A percentile compares a stretch with the other conserved stretches of the same genome.
These are phyloP conservation scores for Stigmatopora nigra DNA, from an alignment of 2,113 vertebrate species.

Conservation along the genomic window DNA sequence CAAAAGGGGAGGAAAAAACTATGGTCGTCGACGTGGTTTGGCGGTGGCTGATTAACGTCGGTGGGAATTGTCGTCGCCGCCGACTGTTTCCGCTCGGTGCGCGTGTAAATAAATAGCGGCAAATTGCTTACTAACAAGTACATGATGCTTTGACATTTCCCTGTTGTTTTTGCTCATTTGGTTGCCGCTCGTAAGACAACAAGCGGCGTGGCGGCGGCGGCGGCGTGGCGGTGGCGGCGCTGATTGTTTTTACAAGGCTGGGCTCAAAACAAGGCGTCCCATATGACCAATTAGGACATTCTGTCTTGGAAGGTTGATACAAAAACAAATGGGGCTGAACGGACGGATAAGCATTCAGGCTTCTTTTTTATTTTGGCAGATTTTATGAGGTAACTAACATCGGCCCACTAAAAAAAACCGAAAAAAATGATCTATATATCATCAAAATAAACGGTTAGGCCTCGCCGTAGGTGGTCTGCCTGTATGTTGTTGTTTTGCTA, in stretches of 20 bases:
- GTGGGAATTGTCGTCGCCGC: slow-evolving; percentile 19
- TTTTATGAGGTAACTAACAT: neutral
- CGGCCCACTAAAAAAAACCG: too few species aligned
- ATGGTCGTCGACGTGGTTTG: neutral
- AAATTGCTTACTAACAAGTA: slow-evolving; percentile 49
- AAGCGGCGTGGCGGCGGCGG: slow-evolving; percentile 2
- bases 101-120: slow-evolving; percentile 36
- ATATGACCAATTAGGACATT: slow-evolving; percentile 65
- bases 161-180: slow-evolving; percentile 33
- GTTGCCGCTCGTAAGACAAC: slow-evolving; percentile 34
- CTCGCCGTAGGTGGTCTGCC: too few species aligned
- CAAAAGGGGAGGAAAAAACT: neutral
- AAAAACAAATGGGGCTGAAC: slow-evolving; percentile 27
- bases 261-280: slow-evolving; percentile 61
- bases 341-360: too few species aligned
- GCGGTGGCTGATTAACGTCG: slow-evolving; percentile 27
- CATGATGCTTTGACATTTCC: slow-evolving; percentile 43
- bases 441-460: too few species aligned
- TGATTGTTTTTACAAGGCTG: slow-evolving; percentile 44
- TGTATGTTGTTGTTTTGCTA: too few species aligned
- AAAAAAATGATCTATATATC: neutral
- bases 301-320: slow-evolving; percentile 44
- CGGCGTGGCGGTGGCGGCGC: slow-evolving; percentile 50
- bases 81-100: slow-evolving; percentile 29
- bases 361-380: neutral